Conservation (phyloP, 1,140 invertebrate species). For the Zaprionus ghesquierei region DNA sequence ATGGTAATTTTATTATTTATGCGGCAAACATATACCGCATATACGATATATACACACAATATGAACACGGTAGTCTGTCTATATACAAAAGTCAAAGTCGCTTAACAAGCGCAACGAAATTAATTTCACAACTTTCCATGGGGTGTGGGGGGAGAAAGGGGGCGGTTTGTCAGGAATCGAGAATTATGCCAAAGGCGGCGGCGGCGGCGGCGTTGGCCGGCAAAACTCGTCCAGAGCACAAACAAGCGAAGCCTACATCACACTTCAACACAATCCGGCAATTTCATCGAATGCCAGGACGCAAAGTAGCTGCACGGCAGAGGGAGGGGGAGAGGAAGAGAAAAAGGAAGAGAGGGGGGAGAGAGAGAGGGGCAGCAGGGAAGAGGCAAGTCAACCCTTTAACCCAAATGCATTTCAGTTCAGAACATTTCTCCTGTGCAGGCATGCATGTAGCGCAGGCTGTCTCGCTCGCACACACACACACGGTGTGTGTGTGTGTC, state of each 20-base stretch:
- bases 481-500: slow-evolving; percentile 10
- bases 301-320: slow-evolving; percentile 12
- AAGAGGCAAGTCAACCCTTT: slow-evolving; percentile 24
- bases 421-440: slow-evolving; percentile 62
- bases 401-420: slow-evolving; percentile 71
- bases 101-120: slow-evolving; percentile 66
- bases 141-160: background rate
- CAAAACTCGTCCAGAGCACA: slow-evolving; percentile 48
- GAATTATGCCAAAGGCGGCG: slow-evolving; percentile 65
- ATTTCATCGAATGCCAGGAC: slow-evolving; percentile 68
- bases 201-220: too few species aligned
- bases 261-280: slow-evolving; percentile 82
- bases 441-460: slow-evolving; percentile 61
- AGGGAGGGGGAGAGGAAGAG: background rate
- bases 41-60: slow-evolving; percentile 9
- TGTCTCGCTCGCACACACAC: background rate
- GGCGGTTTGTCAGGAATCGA: slow-evolving; percentile 18
- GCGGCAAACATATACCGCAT: too few species aligned
- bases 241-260: slow-evolving; percentile 82
- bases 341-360: background rate
- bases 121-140: slow-evolving; percentile 58
- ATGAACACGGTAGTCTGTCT: background rate
- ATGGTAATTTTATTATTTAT: slow-evolving; percentile 42
- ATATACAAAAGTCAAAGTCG: slow-evolving; percentile 33
- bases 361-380: slow-evolving; percentile 2